Conservation (phyloP, 1,140 invertebrate genomes). For the Drosophila seguyi region DNA sequence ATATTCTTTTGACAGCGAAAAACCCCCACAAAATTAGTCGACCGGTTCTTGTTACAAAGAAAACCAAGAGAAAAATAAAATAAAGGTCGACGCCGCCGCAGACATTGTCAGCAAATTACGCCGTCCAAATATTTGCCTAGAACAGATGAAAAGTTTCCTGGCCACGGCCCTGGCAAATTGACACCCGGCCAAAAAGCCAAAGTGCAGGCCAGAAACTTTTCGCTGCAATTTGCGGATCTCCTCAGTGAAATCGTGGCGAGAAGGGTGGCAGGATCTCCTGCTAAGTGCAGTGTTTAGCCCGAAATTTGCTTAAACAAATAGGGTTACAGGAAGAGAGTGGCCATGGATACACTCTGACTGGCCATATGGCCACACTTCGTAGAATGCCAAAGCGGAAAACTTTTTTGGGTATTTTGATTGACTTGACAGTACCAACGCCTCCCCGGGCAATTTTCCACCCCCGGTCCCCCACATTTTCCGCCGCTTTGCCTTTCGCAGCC, state of each 20-base stretch:
- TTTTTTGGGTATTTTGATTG: constrained; percentile 77
- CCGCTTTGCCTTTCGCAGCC: constrained; percentile 31
- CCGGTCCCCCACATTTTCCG: not conserved
- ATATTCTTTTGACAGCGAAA: not conserved
- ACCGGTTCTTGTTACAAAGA: not conserved
- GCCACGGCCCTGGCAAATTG: constrained; percentile 68
- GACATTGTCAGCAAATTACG: constrained; percentile 77
- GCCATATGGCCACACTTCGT: constrained; percentile 40
- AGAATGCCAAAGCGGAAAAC: constrained; percentile 50
- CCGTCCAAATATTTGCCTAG: constrained; percentile 70
- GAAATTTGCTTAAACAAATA: constrained; percentile 81
- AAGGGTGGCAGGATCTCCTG: constrained; percentile 8
- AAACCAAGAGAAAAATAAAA: not conserved
- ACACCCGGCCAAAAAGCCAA: constrained; percentile 75
- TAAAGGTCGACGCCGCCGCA: constrained; percentile 29
- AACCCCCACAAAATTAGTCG: not conserved
- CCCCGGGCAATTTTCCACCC: constrained; percentile 5
- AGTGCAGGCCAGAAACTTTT: constrained; percentile 76
- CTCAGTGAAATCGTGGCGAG: constrained; percentile 4
- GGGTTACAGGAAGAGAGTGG: constrained; percentile 25
- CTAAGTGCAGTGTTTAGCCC: constrained; percentile 69
- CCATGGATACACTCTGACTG: constrained; percentile 38
- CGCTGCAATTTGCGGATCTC: constrained; percentile 67
- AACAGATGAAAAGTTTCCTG: constrained; percentile 65
- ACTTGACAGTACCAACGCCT: constrained; percentile 61